Evolutionary conservation across 2,888 invertebrate genomes (phyloP), one percentile per base, ranked within the genome.

Genomic region (Dasypogon diadema): DNA sequence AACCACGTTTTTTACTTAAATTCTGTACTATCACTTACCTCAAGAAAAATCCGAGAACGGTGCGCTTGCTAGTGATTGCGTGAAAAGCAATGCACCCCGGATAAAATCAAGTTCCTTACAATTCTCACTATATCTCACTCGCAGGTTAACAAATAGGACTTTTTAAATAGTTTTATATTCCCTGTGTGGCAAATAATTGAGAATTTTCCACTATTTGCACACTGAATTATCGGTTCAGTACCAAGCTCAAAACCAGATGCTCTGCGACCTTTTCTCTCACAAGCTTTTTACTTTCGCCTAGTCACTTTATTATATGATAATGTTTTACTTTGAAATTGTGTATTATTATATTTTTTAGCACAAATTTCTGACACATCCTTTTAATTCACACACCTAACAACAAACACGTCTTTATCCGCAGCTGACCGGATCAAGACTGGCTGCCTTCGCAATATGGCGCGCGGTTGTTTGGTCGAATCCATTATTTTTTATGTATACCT

Each of bases 391-490:
- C 74, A 72, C 65, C 74, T 72, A 63, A 76, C 30, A 76, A 70
- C 26, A 75, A 34, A 48, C 74, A 87, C 88, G 88, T 88, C 88
- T 85, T 82, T 81, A 87, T 85, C 87, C 85, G 85, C 86, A 86
- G 86, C 84, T 87, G 86, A 87, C 87, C 87, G 87, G 88, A 88
- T 88, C 88, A 89, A 88, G 89, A 89, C 89, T 89, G 88, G 87
- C 81, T 80, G 75, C 80, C 80, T 81, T 81, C 79, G 80, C 83
- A 83, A 83, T 82, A 83, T 83, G 82, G 83, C 83, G 83, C 82
- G 82, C 82, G 81, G 80, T 81, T 81, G 81, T 81, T 81, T 81
- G 81, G 81, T 80, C 80, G 80, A 81, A 80, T 79, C 78, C 79
- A 81, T 80, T 80, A 76, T 75, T 73, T 60, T 74, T 58, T 74